Evolutionary conservation across 2,113 vertebrate species (phyloP).

Genomic region (Talpa occidentalis): DNA sequence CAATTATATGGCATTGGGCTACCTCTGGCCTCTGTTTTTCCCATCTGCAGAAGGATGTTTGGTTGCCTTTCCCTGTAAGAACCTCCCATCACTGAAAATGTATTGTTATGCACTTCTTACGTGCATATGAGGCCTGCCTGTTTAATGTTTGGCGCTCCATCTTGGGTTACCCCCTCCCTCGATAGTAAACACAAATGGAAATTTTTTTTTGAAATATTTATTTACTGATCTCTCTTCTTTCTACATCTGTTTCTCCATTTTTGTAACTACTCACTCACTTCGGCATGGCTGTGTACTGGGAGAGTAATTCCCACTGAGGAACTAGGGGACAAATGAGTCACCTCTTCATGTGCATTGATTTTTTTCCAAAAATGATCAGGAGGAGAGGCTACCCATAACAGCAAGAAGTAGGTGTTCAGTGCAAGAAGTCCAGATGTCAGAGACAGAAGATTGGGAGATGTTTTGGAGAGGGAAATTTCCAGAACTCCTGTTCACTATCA

Average conservation of each 20-base stretch:
- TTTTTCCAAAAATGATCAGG: background rate
- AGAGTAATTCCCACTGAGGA: slow-evolving; percentile 3
- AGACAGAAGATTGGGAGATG: background rate
- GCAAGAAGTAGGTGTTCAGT: background rate
- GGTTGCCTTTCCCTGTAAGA: background rate
- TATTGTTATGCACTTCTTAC: background rate
- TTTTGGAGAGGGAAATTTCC: background rate
- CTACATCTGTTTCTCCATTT: slow-evolving; percentile 12
- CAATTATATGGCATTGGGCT: background rate
- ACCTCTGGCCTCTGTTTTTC: background rate
- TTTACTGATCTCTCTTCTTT: background rate
- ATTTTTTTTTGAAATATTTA: background rate
- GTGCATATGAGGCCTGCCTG: background rate
- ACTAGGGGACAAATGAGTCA: background rate
- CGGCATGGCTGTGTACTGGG: background rate
- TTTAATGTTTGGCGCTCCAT: background rate
- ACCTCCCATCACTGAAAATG: background rate
- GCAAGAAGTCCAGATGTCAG: background rate
- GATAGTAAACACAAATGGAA: background rate
- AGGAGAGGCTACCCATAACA: background rate
- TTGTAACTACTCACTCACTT: background rate
- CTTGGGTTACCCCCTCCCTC: background rate
- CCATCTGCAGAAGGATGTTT: background rate
- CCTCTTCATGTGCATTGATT: background rate
- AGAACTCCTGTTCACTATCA: background rate